Evolutionary conservation across 2,113 vertebrate genomes (phyloP).

Genomic region (Hystrix brachyura): DNA sequence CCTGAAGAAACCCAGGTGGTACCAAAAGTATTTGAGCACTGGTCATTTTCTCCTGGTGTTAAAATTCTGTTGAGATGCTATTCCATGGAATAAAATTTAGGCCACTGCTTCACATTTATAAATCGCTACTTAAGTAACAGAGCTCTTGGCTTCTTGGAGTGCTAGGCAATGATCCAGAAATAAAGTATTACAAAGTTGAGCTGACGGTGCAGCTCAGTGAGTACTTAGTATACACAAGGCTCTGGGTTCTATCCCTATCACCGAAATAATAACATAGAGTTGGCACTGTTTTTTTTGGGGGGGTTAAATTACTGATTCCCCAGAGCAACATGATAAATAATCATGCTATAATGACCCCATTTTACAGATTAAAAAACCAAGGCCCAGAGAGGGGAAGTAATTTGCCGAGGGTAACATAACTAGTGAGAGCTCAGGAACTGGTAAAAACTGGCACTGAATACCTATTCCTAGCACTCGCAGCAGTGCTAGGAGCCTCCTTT

Average conservation of each 20-base stretch:
- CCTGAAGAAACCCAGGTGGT: neutral
- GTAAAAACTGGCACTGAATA: neutral
- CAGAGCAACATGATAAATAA: neutral
- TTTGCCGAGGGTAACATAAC: neutral
- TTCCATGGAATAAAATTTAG: slow-evolving; percentile 46
- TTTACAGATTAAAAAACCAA: slow-evolving; percentile 49
- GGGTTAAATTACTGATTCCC: neutral
- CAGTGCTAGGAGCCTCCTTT: neutral
- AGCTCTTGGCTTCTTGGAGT: slow-evolving; percentile 46
- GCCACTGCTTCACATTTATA: neutral
- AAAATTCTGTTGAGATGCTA: neutral
- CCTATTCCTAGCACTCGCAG: neutral
- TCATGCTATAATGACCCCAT: neutral
- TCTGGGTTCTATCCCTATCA: neutral
- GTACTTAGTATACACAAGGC: neutral
- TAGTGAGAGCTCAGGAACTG: neutral
- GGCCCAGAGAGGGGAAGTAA: neutral
- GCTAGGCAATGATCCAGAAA: neutral
- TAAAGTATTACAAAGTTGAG: neutral
- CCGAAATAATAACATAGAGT: neutral
- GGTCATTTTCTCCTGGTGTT: neutral
- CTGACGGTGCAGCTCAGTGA: neutral
- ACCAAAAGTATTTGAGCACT: neutral
- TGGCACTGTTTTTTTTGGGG: neutral
- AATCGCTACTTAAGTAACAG: slow-evolving; percentile 52